Conservation (phyloP, 2,797 vertebrate species). For the Pogonophryne albipinna region DNA sequence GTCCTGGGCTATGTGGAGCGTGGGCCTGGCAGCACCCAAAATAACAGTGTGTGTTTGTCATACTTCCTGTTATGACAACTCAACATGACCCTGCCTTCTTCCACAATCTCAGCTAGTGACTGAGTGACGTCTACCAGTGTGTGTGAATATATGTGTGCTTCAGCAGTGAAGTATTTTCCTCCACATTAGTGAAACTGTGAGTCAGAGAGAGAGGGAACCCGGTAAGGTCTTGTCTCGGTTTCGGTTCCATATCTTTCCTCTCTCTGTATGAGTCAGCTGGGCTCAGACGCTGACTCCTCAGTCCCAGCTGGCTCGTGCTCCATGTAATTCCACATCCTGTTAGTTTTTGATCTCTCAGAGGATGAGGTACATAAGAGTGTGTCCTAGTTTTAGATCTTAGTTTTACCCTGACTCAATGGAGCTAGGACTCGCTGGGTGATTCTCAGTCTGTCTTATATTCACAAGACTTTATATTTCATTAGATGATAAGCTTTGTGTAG, state of each 20-base stretch:
- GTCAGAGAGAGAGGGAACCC: conserved; percentile 53
- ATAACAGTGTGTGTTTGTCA: conserved; percentile 48
- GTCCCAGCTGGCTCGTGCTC: conserved; percentile 41
- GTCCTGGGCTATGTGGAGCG: conserved; percentile 18
- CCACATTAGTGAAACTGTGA: conserved; percentile 26
- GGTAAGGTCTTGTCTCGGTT: conserved; percentile 49
- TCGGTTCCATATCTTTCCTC: conserved; percentile 47
- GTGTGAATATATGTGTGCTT: not conserved
- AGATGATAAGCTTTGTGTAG: not conserved
- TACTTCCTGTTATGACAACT: conserved; percentile 66
- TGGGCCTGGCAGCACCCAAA: conserved; percentile 25
- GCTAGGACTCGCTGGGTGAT: not conserved
- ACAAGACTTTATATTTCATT: not conserved
- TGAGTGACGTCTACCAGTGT: conserved; percentile 8
- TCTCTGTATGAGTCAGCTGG: conserved; percentile 50
- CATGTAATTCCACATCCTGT: conserved; percentile 54
- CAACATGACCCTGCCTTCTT: conserved; percentile 23
- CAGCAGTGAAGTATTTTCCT: conserved; percentile 31
- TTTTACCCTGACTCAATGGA: conserved; percentile 1
- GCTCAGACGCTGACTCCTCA: conserved; percentile 19
- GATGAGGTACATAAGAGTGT: conserved; percentile 12
- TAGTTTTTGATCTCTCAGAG: conserved; percentile 31
- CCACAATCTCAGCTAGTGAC: conserved; percentile 7
- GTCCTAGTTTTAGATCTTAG: conserved; percentile 29
- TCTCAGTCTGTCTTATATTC: too few relatives aligned